Base-by-base conservation (phyloP, 2,797 vertebrate species). In the Zalophus californianus region DNA sequence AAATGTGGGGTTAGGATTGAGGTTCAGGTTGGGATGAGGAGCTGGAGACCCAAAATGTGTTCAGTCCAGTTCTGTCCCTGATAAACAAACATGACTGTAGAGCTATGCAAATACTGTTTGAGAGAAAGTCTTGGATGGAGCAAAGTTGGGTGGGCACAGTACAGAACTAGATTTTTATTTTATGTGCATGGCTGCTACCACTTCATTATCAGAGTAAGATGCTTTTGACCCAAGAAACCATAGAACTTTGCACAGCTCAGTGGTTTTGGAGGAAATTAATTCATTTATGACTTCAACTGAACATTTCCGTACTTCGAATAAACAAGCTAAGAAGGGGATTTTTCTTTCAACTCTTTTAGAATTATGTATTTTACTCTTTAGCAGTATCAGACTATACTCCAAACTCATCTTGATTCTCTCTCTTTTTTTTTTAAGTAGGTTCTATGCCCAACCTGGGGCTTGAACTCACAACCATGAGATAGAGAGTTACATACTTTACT, bases 141-240 rank as follows among this genome's bases (percentile, higher is more conserved):
- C 12, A 90, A 88, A 92, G n/a, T 6, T 75, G 68, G 29, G 15
- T 35, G 64, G 13, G 82, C n/a, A 50, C 35, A 77, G 13, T 18
- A 62, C 8, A 58, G 48, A 72, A 15, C 2, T 6, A 77, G 62
- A 58, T 92, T 96, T 93, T 90, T 80, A 64, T 87, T 95, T 85
- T 79, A 62, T 3, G 4, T 82, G 38, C 21, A 58, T 70, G 83
- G 21, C 35, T 83, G 10, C 56, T 90, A 68, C 38, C 1, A 35
- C 1, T 29, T 73, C 15, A 70, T 50, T 85, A 72, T 86, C 35
- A 91, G n/a, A 94, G 70, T 38, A 95, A 82, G 25, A 48, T 48
- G 32, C 15, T 91, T 82, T 84, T 82, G 41, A 75, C 68, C 64
- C 41, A 21, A 50, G 56, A 93, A 92, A 27, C 27, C 35, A 68